Evolutionary conservation across 2,888 invertebrate genomes (phyloP), one percentile per base, ranked within the genome.

Genomic region (Agriopis marginaria): DNA sequence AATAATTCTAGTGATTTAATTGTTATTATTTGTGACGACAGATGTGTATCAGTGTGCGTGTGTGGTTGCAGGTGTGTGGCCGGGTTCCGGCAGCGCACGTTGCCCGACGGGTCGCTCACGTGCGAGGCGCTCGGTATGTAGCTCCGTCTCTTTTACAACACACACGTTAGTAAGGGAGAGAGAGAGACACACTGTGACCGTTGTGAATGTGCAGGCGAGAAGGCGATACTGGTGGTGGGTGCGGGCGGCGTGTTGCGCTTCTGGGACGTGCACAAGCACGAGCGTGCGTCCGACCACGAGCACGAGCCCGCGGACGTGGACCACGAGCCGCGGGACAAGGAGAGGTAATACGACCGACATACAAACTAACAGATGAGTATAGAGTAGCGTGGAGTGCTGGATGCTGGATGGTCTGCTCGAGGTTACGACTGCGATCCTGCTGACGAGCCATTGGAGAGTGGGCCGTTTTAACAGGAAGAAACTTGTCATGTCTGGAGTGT

Each of bases 161-260:
- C 14, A 14, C 6, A 14, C 40, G 10, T 56, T 7, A n/a, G 7
- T 9, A 8, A 17, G 9, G 17, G 17, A 9, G 10, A 51, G 17
- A 8, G 9, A n/a, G 3, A 0, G 10, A 51, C 23, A 51, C 23
- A 3, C 23, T 10, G 23, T 14, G 23, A 17, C 6, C 12, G 0
- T 85, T 73, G 84, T 86, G 68, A 42, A 8, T 72, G 66, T 63
- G 56, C 75, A 88, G 96, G 95, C 0, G 92, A 93, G 14, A 91
- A 95, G 54, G 96, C 96, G 8, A 95, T 95, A 80, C 92, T 97
- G 77, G 92, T 97, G 77, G 94, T 97, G 45, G 96, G 96, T 0
- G 95, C 95, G 73, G 95, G 95, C 80, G 96, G 92, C 80, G 96
- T 95, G 86, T 91, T 95, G 85, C 94, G 95, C 76, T 90, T 92